Conservation (phyloP, 2,797 vertebrate species). For the Ctenochaetus hawaiiensis region DNA sequence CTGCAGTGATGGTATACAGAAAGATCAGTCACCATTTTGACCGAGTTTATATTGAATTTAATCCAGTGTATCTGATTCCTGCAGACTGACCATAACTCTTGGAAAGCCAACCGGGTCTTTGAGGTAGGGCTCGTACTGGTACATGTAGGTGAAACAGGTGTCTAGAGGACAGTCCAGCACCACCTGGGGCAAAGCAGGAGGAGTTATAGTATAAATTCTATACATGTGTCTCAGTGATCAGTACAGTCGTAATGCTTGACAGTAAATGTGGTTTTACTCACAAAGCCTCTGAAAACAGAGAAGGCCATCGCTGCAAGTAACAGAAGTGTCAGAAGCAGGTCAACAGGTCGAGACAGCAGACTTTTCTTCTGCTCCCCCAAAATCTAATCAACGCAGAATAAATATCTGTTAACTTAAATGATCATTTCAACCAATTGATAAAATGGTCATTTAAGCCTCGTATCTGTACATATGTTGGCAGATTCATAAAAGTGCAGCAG, state of each 20-base stretch:
- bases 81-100: constrained; percentile 89
- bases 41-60: not conserved
- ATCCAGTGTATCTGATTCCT: not conserved
- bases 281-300: constrained; percentile 92
- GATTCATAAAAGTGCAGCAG: not conserved
- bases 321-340: constrained; percentile 85
- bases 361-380: constrained; percentile 84
- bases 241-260: not conserved
- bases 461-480: not conserved
- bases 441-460: not conserved
- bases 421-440: too few relatives aligned
- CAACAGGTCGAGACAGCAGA: constrained; percentile 87
- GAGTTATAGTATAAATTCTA: not conserved
- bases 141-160: constrained; percentile 91
- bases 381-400: constrained; percentile 79
- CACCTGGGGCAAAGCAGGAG: constrained; percentile 82
- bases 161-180: constrained; percentile 93
- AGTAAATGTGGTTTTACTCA: constrained; percentile 73
- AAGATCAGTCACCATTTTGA: not conserved
- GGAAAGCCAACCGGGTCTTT: constrained; percentile 93
- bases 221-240: not conserved
- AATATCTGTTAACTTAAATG: not conserved
- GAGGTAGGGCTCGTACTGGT: constrained; percentile 95
- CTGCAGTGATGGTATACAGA: constrained; percentile 69
- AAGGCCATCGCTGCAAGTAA: constrained; percentile 82